Percentiles rank a stretch among this genome's conserved stretches.
Evolutionary conservation across 2,113 vertebrate species (phyloP).

Genomic region (Regulus satrapa): DNA sequence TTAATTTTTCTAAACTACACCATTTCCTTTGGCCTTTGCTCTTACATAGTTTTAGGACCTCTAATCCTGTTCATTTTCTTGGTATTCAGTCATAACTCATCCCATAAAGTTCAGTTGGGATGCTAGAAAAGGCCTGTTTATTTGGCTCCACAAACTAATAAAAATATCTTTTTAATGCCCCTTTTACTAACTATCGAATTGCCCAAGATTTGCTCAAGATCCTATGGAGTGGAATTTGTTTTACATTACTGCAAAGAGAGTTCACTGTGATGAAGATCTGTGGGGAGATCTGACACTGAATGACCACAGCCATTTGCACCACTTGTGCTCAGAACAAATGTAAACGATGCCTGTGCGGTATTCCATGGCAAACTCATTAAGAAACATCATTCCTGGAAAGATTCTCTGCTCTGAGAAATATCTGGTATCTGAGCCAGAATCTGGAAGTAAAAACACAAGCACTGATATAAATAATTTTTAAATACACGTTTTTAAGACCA

Average conservation of each 20-base stretch:
- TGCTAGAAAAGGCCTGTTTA: not conserved
- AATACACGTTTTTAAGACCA: not conserved
- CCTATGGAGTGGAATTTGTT: not conserved
- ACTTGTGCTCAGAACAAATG: not conserved
- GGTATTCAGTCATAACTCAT: not conserved
- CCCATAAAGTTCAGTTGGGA: not conserved
- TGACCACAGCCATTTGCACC: not conserved
- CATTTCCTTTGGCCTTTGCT: not conserved
- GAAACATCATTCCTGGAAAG: not conserved
- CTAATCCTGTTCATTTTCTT: not conserved
- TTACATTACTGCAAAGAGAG: not conserved
- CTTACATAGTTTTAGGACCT: not conserved
- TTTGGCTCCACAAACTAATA: not conserved
- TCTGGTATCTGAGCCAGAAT: not conserved
- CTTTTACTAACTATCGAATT: not conserved
- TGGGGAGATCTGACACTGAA: not conserved
- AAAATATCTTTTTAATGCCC: not conserved
- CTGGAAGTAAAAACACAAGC: not conserved
- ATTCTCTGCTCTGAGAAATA: not conserved
- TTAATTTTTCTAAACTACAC: not conserved
- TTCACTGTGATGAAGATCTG: not conserved
- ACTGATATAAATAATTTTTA: not conserved
- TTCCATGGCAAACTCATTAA: not conserved
- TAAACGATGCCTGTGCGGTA: not conserved
- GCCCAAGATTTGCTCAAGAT: not conserved